Percentiles rank a stretch among this genome's conserved stretches.
Evolutionary conservation across 1,140 invertebrate species (phyloP).

Genomic region (Reticulitermes speratus): DNA sequence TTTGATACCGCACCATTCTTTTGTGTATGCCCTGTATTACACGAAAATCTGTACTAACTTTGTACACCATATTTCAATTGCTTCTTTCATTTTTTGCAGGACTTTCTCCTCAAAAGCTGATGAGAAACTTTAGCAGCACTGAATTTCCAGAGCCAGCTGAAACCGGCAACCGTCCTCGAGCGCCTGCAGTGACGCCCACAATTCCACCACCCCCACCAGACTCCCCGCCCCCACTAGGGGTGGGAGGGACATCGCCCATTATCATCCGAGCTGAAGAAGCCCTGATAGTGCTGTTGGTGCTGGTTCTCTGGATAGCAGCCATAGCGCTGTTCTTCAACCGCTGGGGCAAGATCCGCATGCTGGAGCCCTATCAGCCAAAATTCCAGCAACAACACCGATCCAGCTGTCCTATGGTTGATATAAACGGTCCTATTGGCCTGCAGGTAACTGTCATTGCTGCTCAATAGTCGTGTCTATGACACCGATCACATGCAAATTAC

Average conservation of each 20-base stretch:
- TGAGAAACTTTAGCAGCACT: not conserved
- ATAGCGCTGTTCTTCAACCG: conserved; percentile 80
- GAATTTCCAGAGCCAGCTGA: not conserved
- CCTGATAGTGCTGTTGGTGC: conserved; percentile 69
- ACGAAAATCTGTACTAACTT: too few relatives aligned
- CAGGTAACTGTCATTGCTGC: conserved; percentile 24
- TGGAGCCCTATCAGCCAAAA: conserved; percentile 80
- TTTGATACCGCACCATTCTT: too few relatives aligned
- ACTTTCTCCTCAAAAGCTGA: not conserved
- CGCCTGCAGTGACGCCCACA: not conserved
- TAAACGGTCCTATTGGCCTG: conserved; percentile 35
- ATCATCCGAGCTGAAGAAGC: conserved; percentile 71
- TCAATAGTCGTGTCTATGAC: not conserved
- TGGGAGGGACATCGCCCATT: conserved; percentile 1
- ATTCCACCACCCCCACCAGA: not conserved
- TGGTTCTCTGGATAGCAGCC: conserved; percentile 74
- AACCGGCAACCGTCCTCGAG: not conserved
- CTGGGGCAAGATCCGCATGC: conserved; percentile 84
- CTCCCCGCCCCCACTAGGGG: not conserved
- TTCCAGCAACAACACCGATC: conserved; percentile 71
- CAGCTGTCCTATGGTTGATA: conserved; percentile 66
- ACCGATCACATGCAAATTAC: too few relatives aligned
- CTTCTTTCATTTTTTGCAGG: not conserved
- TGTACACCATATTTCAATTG: too few relatives aligned
- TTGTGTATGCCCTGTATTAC: too few relatives aligned